Percentiles rank a stretch among this genome's conserved stretches.
Conservation (phyloP, 2,797 vertebrate species). For the Falco rusticolus region DNA sequence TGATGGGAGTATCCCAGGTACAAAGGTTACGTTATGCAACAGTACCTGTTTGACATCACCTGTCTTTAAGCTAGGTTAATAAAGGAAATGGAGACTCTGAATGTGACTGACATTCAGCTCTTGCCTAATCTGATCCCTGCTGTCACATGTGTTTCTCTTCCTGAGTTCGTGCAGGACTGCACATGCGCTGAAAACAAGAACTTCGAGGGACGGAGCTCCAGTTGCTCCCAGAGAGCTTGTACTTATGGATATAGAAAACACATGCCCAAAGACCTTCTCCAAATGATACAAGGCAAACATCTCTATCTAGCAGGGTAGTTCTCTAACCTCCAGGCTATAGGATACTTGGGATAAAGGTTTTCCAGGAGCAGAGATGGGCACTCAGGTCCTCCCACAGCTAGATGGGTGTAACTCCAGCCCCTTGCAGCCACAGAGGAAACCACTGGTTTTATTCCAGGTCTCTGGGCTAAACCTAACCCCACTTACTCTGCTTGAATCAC, state of each 20-base stretch:
- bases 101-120: not conserved
- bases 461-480: not conserved
- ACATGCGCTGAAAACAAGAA: not conserved
- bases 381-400: not conserved
- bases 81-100: not conserved
- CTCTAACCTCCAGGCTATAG: not conserved
- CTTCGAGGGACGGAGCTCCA: not conserved
- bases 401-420: not conserved
- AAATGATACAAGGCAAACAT: not conserved
- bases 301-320: not conserved
- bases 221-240: not conserved
- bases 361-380: not conserved
- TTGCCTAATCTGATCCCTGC: not conserved
- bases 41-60: not conserved
- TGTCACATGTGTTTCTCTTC: not conserved
- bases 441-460: not conserved
- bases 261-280: not conserved
- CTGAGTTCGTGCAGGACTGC: not conserved
- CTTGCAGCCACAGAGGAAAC: not conserved
- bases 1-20: not conserved
- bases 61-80: not conserved
- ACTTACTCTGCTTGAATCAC: not conserved
- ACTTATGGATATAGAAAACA: not conserved
- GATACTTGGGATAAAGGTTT: not conserved
- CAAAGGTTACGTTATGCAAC: not conserved